These are phyloP conservation scores for Oxycera nigricornis DNA, from an alignment of 2,888 invertebrate genomes.

Conservation along the genomic window DNA sequence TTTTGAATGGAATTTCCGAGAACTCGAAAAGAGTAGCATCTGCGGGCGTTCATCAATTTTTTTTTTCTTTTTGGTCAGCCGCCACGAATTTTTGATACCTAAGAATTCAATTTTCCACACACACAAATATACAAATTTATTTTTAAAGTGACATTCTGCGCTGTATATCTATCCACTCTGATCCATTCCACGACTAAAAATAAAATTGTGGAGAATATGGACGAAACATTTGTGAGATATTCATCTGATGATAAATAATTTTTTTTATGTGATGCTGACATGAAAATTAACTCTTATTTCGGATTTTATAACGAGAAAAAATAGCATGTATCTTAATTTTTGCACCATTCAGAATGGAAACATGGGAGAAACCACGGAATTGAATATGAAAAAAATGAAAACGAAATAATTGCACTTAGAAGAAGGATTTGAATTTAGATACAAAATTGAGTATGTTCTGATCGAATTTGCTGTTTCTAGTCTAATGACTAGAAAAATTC, in stretches of 20 bases:
- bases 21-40: background rate
- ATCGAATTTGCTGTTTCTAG: no score
- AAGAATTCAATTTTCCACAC: background rate
- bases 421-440: no score
- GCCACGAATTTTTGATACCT: conserved; percentile 4
- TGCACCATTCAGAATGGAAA: no score
- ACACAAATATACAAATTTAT: background rate
- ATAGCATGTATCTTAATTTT: no score
- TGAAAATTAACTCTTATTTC: background rate
- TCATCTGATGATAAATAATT: background rate
- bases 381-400: no score
- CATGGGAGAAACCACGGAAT: no score
- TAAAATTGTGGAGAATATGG: background rate
- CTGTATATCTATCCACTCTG: background rate
- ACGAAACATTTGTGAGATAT: conserved; percentile 5
- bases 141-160: background rate
- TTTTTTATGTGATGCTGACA: background rate
- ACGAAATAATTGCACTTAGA: no score
- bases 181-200: conserved; percentile 16
- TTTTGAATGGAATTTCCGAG: conserved; percentile 26
- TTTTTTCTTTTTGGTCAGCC: background rate
- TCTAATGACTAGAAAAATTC: no score
- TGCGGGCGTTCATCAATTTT: conserved; percentile 2
- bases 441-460: no score
- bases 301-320: no score